These are phyloP conservation scores for Papilio polytes DNA, from an alignment of 1,140 invertebrate genomes.

Conservation along the genomic window DNA sequence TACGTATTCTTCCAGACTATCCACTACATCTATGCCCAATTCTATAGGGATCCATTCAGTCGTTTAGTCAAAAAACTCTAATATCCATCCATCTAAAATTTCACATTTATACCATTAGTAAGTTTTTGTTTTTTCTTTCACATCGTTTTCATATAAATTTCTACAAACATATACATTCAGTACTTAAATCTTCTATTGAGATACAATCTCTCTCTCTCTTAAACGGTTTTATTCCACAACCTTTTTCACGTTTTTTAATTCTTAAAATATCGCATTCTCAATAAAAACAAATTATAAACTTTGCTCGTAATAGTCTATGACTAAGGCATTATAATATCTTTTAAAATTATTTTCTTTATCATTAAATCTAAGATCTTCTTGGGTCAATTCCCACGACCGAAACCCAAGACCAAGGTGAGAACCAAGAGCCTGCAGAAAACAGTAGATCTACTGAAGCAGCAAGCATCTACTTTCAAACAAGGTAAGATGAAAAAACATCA, in stretches of 20 bases:
- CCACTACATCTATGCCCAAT: too few relatives aligned
- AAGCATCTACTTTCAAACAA: slow-evolving; percentile 57
- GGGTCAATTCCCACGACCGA: slow-evolving; percentile 71
- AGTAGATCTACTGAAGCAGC: slow-evolving; percentile 79
- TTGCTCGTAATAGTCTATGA: neutral
- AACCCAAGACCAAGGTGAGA: slow-evolving; percentile 74
- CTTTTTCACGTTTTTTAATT: neutral
- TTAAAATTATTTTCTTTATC: slow-evolving; percentile 25
- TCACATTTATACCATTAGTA: too few relatives aligned
- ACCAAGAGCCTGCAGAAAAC: slow-evolving; percentile 78
- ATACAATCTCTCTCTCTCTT: too few relatives aligned
- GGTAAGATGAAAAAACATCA: slow-evolving; percentile 43
- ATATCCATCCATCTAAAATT: too few relatives aligned
- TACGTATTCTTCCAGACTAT: too few relatives aligned
- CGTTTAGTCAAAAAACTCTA: too few relatives aligned
- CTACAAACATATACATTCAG: too few relatives aligned
- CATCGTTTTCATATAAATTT: too few relatives aligned
- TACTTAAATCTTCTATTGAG: too few relatives aligned
- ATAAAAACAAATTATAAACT: neutral
- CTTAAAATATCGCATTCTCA: neutral
- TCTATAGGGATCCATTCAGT: too few relatives aligned
- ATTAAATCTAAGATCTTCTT: neutral
- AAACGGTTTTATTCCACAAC: too few relatives aligned
- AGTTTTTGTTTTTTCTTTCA: too few relatives aligned
- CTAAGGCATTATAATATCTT: neutral